Percentiles rank a stretch among this genome's conserved stretches.
These are phyloP conservation scores for Helobdella robusta DNA, from an alignment of 2,888 invertebrate genomes.

Conservation along the genomic window DNA sequence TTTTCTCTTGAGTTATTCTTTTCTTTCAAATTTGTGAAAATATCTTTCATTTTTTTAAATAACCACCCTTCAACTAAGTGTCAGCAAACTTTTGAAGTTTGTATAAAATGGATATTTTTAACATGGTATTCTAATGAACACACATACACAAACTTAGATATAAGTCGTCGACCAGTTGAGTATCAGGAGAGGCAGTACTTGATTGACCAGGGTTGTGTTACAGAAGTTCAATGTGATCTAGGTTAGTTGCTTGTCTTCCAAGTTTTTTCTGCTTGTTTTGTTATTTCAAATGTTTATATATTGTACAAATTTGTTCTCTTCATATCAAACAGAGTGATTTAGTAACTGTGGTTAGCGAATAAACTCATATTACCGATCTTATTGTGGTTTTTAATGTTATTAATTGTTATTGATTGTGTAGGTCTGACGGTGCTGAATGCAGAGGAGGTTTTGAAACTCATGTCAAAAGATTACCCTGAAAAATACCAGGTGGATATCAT, in stretches of 20 bases:
- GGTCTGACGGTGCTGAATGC: conserved; percentile 79
- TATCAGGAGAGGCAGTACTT: conserved; percentile 84
- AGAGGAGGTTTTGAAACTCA: conserved; percentile 85
- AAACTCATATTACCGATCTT: background rate
- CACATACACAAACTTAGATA: no score
- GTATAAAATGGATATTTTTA: no score
- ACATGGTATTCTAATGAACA: no score
- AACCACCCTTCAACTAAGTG: no score
- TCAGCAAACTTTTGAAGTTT: no score
- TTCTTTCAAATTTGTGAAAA: no score
- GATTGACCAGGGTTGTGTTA: conserved; percentile 66
- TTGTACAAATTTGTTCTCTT: no score
- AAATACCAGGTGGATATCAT: conserved; percentile 68
- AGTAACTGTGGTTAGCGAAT: no score
- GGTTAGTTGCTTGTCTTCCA: conserved; percentile 53
- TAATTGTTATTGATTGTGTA: conserved; percentile 31
- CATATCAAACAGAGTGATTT: no score
- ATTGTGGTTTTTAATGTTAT: conserved; percentile 1
- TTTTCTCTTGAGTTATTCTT: background rate
- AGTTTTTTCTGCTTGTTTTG: background rate
- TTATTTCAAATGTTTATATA: background rate
- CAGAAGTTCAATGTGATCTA: conserved; percentile 80
- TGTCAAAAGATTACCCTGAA: conserved; percentile 86
- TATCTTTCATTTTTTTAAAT: no score
- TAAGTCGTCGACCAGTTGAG: conserved; percentile 65